Evolutionary conservation across 2,888 invertebrate genomes (phyloP).

Genomic region (Eristalis pertinax): DNA sequence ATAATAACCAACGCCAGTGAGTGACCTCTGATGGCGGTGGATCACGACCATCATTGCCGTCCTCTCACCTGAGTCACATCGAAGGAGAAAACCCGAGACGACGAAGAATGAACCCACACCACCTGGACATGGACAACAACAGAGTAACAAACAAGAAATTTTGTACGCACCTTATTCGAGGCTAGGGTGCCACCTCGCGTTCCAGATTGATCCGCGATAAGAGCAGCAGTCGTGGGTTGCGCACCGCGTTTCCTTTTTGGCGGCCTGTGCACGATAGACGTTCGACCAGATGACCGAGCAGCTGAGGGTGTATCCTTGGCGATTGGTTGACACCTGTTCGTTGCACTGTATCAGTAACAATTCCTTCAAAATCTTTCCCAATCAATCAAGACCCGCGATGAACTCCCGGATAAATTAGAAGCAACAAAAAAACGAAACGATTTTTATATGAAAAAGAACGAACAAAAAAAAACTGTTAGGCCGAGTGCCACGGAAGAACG

Average conservation of each 20-base stretch:
- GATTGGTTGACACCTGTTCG: constrained; percentile 65
- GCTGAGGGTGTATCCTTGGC: constrained; percentile 41
- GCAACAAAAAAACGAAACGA: not conserved
- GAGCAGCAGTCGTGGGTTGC: constrained; percentile 31
- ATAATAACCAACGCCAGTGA: constrained; percentile 49
- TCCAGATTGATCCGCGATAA: constrained; percentile 58
- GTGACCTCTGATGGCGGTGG: constrained; percentile 36
- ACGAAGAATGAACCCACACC: constrained; percentile 20
- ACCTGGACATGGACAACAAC: not conserved
- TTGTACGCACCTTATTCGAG: constrained; percentile 57
- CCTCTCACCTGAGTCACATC: constrained; percentile 11
- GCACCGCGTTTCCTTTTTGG: constrained; percentile 29
- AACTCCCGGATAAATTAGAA: constrained; percentile 11
- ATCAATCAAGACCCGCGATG: not conserved
- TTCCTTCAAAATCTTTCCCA: not conserved
- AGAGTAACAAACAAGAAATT: constrained; percentile 20
- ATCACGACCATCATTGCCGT: constrained; percentile 14
- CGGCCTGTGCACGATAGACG: constrained; percentile 6
- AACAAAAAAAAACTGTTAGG: constrained; percentile 34
- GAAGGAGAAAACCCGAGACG: constrained; percentile 9
- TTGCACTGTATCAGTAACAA: constrained; percentile 41
- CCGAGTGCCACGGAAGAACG: constrained; percentile 26
- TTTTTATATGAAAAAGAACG: not conserved
- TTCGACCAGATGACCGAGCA: constrained; percentile 1
- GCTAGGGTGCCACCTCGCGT: constrained; percentile 41